Base-by-base conservation (phyloP, 2,797 vertebrate species). In the Rhodeus uyekii region DNA sequence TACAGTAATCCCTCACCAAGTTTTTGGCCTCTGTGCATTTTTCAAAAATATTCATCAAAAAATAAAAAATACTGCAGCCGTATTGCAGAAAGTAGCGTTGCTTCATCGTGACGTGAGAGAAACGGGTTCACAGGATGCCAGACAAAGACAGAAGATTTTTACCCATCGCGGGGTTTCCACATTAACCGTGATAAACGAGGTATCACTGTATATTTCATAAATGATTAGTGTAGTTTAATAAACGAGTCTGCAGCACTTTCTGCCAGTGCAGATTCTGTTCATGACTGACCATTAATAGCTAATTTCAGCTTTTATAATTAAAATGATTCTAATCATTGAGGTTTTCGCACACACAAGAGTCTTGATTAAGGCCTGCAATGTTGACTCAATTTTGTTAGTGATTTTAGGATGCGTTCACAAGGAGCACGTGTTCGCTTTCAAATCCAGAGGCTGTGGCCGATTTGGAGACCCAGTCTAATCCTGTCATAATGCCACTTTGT, bases 401-500 rank as follows among this genome's bases (percentile, higher is more conserved):
- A 29, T 27, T 44, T 63, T 16, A 64, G 27, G 5, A n/a, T 18
- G 13, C 44, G 7, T 80, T 34, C 12, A 38, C 60, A 0, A 58
- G n/a, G 29, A 69, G 63, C 32, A 36, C 36, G 61, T 77, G 64
- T 63, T 50, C 39, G 18, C 29, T 65, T 60, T 44, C 32, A 29
- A 48, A 64, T 84, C 68, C 44, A 71, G 29, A 72, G 55, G 61
- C 76, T 73, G 36, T 48, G 68, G 75, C 71, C 38, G 55, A 75
- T 75, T 83, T 78, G 42, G 61, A 83, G 63, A 72, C 27, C 34
- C 50, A 22, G 53, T 68, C 93, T 93, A 92, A 90, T 92, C 92
- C 91, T 93, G 91, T 94, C 92, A 92, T 91, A 89, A 90, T 95
- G 90, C 92, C 89, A 94, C 89, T 88, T 89, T 90, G 88, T 90